Base-by-base conservation (phyloP, 1,140 invertebrate genomes). In the Argopecten irradians region DNA sequence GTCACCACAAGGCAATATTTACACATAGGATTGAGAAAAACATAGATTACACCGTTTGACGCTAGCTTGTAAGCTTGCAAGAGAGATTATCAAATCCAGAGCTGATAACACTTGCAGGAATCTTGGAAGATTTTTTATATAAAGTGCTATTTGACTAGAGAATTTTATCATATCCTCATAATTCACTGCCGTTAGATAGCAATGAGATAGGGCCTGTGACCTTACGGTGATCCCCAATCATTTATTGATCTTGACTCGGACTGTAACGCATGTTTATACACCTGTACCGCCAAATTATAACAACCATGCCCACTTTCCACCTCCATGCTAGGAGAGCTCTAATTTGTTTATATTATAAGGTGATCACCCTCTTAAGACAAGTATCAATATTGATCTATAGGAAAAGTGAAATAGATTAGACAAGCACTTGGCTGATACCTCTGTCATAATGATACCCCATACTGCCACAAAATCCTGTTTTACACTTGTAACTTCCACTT, bases 241-340 rank as follows among this genome's bases (percentile, higher is more conserved):
- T 71, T 71, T 71, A 71, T 71, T 71, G 55, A 71, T 71, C 55
- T n/a, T 71, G 55, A 71, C 55, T 28, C n/a, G 55, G n/a, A 11
- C 22, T 71, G 55, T 28, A 28, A 71, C n/a, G 55, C 55, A 71
- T 71, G 55, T 71, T 71, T 71, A 71, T 71, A 71, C 55, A 71
- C 55, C 55, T 71, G 55, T n/a, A 71, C 28, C 5, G 22, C 55
- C 55, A 71, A 71, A 71, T 71, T 71, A 71, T 28, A 28, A 71
- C n/a, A 71, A 0, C 55, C n/a, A 71, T 71, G 55, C 8, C 55
- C n/a, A 71, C 55, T 71, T 71, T 71, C 55, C n/a, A 71, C n/a
- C 55, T 71, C 55, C 55, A 71, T 71, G 55, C 55, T n/a, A 71
- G 55, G 22, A 71, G 55, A 71, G 55, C n/a, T 71, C 55, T n/a